Base-by-base conservation (phyloP, 1,140 invertebrate species). In the Atopsyche davidsoni region DNA sequence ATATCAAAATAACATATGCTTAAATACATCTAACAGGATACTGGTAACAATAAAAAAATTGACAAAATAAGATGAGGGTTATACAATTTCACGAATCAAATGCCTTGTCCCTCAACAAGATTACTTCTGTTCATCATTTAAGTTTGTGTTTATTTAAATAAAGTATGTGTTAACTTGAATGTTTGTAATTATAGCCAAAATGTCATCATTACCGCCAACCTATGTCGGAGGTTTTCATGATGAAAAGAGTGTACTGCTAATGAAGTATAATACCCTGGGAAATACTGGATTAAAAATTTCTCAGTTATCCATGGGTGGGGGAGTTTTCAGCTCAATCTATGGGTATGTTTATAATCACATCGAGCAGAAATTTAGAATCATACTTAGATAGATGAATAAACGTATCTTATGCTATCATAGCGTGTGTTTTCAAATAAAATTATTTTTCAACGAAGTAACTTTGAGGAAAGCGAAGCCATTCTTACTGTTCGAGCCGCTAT, bases 401-500 rank as follows among this genome's bases (percentile, higher is more conserved):
- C 4, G 6, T 41, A 41, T 19, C 4, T 9, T 36, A 9, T 36
- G 14, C 7, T 32, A 31, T n/a, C 13, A 10, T 41, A 21, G 19
- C 7, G 14, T 11, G 3, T 14, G 2, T 4, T 41, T 28, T 6
- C n/a, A 7, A 28, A 28, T 7, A 28, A 28, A 28, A 28, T 13
- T 44, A 13, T 44, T 28, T 31, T 28, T 17, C n/a, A 31, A 3
- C 11, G 11, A 17, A 57, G 54, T 36, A 35, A 41, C 22, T 51
- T 46, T 23, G 25, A 51, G 47, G 74, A 83, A 40, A 61, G 75
- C 13, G 80, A 88, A 65, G 83, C 79, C 16, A 79, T 86, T 44
- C 63, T 79, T 39, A 80, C 86, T 0, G 75, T 96, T 25, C 72
- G 77, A 32, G 69, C 81, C 56, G 85, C 83, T 3, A 67, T 96